Evolutionary conservation across 1,140 invertebrate genomes (phyloP).

Genomic region (Stegodyphus dumicola): DNA sequence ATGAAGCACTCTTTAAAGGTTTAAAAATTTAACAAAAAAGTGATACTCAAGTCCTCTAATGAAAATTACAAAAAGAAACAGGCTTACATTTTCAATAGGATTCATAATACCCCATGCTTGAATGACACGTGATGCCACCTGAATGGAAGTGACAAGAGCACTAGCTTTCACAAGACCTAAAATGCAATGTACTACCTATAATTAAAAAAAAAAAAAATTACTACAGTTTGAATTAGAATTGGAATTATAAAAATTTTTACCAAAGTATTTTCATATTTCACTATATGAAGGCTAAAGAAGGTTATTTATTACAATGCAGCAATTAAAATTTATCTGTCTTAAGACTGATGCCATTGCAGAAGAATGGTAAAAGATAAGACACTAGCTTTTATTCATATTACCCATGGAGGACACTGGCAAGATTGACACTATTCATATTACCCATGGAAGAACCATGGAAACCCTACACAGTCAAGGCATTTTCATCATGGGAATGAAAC

Average conservation of each 20-base stretch:
- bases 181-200: conserved; percentile 63
- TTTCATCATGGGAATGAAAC: too few species aligned
- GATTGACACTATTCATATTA: neutral
- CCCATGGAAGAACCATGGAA: too few species aligned
- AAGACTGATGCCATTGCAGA: neutral
- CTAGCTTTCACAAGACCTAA: conserved; percentile 62
- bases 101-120: conserved; percentile 45
- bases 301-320: neutral
- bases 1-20: too few species aligned
- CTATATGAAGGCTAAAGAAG: neutral
- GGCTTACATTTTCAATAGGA: conserved; percentile 24
- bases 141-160: conserved; percentile 61
- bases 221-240: neutral
- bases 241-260: neutral
- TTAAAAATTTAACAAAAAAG: too few species aligned
- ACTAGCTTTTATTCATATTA: neutral
- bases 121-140: conserved; percentile 61
- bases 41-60: too few species aligned
- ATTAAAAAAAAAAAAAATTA: neutral
- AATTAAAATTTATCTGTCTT: neutral
- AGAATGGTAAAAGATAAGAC: neutral
- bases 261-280: neutral
- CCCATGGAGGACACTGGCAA: too few species aligned
- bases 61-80: neutral
- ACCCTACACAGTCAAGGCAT: too few species aligned